Evolutionary conservation across 2,888 invertebrate species (phyloP), one percentile per base, ranked within the genome.

Genomic region (Hyppa rectilinea): DNA sequence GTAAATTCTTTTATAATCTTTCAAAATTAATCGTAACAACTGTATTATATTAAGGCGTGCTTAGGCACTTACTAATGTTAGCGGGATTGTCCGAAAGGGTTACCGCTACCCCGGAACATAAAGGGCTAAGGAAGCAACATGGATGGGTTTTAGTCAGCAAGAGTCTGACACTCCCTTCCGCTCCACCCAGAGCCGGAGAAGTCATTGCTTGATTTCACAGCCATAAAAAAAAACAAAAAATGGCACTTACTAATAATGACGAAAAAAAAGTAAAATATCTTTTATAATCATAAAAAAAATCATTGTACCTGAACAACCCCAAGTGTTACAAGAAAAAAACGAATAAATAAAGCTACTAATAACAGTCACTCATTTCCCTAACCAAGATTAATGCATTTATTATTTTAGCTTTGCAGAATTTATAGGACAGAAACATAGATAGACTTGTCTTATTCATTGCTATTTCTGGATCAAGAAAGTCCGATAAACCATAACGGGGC

Each of bases 381-480:
- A 4, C 20, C 20, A 52, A 29, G 29, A 29, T 20, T 10, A 29
- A 52, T 52, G 20, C 29, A 29, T 20, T 50, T 17, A 49, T 14
- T 23, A 49, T 49, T 26, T 49, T 14, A 17, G 23, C 7, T 49
- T 20, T 29, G 29, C 17, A 29, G 2, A 50, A 29, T 50, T 17
- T 7, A 50, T 9, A 50, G 17, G 17, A 17, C 49, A 7, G 17
- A n/a, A n/a, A n/a, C n/a, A n/a, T n/a, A n/a, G n/a, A n/a, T n/a
- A n/a, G n/a, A n/a, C n/a, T n/a, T n/a, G 20, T 43, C 9, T 38
- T 53, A 43, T 36, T 43, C 43, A 52, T 17, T 43, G 26, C 43
- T 34, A 14, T 66, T 34, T 17, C 36, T 38, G 31, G 26, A n/a
- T 43, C 12, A 45, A 68, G 36, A 53, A 45, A 52, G 34, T 45